These are phyloP conservation scores for Sebastiscus albofasciatus DNA, from an alignment of 2,797 vertebrate species.

Conservation along the genomic window DNA sequence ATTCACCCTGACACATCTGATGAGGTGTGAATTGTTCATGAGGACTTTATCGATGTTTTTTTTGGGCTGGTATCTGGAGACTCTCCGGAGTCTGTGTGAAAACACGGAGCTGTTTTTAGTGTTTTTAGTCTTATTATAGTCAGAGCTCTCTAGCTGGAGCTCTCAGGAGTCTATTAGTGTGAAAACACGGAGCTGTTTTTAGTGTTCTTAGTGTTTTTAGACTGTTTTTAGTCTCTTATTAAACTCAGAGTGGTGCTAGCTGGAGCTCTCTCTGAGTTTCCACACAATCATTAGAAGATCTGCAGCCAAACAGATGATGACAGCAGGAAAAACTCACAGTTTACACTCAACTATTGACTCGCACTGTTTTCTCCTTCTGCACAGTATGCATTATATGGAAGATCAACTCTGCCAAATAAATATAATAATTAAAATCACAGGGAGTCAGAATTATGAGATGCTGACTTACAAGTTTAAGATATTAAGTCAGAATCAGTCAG, in stretches of 20 bases:
- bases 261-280: slow-evolving; percentile 37
- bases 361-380: not conserved
- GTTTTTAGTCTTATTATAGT: no score
- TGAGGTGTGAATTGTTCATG: slow-evolving; percentile 3
- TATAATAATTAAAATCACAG: not conserved
- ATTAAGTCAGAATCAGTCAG: not conserved
- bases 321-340: no score
- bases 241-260: no score
- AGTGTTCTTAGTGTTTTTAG: no score
- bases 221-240: no score
- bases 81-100: slow-evolving; percentile 27
- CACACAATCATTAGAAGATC: not conserved
- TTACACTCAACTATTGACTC: not conserved
- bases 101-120: slow-evolving; percentile 41
- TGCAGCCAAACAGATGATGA: slow-evolving; percentile 6
- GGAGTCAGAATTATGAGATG: not conserved
- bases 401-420: not conserved
- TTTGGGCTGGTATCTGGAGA: slow-evolving; percentile 30
- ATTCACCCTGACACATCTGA: slow-evolving; percentile 40
- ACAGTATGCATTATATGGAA: not conserved
- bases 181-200: no score
- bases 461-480: not conserved
- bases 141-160: no score
- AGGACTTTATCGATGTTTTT: slow-evolving; percentile 47
- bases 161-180: no score